phyloP scores from a whole-genome alignment of 2,797 vertebrate species.

The Clarias fuscus region DNA sequence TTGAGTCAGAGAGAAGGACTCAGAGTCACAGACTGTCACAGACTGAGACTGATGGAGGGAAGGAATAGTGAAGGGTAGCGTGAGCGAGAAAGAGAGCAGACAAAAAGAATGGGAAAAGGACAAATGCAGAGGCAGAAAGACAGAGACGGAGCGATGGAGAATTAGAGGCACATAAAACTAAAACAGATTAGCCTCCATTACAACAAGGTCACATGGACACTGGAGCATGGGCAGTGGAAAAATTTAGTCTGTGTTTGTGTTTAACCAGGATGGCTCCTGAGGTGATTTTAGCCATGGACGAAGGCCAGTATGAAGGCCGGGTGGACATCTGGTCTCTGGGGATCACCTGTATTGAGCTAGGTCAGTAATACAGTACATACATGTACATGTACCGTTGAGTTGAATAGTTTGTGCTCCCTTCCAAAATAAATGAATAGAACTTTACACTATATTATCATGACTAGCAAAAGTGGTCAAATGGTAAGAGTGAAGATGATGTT shows the following conservation, averaged over 20 bases:
- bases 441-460: not conserved
- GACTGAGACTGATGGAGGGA: conserved; percentile 1
- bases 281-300: conserved; percentile 98
- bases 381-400: not conserved
- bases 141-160: not conserved
- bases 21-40: not conserved
- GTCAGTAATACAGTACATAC: conserved; percentile 70
- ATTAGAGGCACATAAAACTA: not conserved
- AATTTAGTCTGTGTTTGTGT: conserved; percentile 53
- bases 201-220: not conserved
- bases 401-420: not conserved
- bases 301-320: conserved; percentile 96
- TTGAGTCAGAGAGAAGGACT: not conserved
- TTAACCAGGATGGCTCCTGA: conserved; percentile 93
- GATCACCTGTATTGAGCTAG: conserved; percentile 96
- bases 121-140: no score
- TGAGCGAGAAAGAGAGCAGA: not conserved
- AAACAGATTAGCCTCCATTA: not conserved
- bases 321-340: conserved; percentile 97
- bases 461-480: not conserved
- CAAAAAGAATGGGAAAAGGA: not conserved
- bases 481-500: not conserved
- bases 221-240: not conserved
- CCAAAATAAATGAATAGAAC: not conserved
- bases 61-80: not conserved